A percentile compares a stretch with the other conserved stretches of the same genome.
These are phyloP conservation scores for Caenorhabditis sp. DNA, from an alignment of 2,888 invertebrate species.

Conservation along the genomic window DNA sequence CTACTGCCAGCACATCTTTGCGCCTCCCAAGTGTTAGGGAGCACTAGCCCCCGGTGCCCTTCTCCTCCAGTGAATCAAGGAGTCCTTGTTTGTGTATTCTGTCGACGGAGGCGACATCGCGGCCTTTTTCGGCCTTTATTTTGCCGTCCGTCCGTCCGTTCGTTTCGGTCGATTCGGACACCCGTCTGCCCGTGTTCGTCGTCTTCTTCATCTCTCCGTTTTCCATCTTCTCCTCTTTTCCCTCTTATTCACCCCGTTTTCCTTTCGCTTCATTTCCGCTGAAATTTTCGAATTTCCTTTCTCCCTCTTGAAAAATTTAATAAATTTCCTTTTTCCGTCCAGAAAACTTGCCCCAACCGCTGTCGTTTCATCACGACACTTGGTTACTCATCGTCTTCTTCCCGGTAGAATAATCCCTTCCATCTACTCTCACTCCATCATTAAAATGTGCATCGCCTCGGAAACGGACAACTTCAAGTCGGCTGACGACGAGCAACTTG, in stretches of 20 bases:
- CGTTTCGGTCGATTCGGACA: constrained; percentile 17
- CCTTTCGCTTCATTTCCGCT: constrained; percentile 20
- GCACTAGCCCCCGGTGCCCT: neutral
- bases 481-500: neutral
- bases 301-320: constrained; percentile 1
- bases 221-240: constrained; percentile 1
- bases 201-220: neutral
- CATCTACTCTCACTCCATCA: neutral
- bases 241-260: neutral
- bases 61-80: constrained; percentile 8
- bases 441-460: constrained; percentile 37
- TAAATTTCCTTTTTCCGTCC: constrained; percentile 22
- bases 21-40: constrained; percentile 1
- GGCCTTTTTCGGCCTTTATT: constrained; percentile 20
- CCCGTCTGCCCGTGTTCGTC: constrained; percentile 10
- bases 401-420: neutral
- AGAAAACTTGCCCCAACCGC: constrained; percentile 45
- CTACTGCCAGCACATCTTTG: constrained; percentile 3
- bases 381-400: neutral
- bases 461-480: neutral
- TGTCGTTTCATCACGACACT: constrained; percentile 4
- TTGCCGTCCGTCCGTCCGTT: constrained; percentile 1
- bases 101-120: constrained; percentile 29
- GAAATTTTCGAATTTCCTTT: neutral
- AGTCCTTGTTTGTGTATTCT: constrained; percentile 26